Conservation (phyloP, 1,140 invertebrate species). For the Globodera ellingtonae region DNA sequence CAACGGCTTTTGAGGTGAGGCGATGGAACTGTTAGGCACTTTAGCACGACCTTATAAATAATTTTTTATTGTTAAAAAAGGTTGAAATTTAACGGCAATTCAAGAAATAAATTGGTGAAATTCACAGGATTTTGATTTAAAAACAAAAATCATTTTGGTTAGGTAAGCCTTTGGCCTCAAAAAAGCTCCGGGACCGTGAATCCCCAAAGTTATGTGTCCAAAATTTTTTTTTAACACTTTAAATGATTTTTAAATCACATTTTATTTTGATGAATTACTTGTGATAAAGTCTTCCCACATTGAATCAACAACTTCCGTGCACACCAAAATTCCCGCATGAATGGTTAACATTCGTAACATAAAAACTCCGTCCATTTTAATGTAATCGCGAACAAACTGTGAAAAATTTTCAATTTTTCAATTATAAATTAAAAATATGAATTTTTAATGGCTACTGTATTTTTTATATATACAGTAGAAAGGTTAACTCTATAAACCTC, state of each 20-base stretch:
- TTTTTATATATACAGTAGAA: neutral
- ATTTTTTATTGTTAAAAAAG: conserved; percentile 15
- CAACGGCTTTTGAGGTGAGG: conserved; percentile 30
- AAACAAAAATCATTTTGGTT: too few relatives aligned
- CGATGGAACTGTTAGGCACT: neutral
- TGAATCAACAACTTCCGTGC: conserved; percentile 50
- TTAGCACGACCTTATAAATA: neutral
- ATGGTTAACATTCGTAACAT: conserved; percentile 64
- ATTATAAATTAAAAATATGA: too few relatives aligned
- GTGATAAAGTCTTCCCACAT: conserved; percentile 38
- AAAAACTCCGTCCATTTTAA: conserved; percentile 61
- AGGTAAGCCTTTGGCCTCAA: too few relatives aligned
- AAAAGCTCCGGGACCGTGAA: too few relatives aligned
- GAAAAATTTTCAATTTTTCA: neutral
- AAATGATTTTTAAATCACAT: neutral
- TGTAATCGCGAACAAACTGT: conserved; percentile 59
- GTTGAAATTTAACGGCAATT: neutral
- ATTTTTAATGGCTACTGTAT: conserved; percentile 14
- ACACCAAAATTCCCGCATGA: conserved; percentile 58
- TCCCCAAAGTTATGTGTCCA: too few relatives aligned
- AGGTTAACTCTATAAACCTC: conserved; percentile 35
- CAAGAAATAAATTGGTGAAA: too few relatives aligned
- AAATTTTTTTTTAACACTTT: too few relatives aligned
- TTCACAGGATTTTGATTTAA: too few relatives aligned
- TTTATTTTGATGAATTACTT: neutral